These are phyloP conservation scores for Trilocha varians DNA, from an alignment of 2,888 invertebrate species.

Conservation along the genomic window DNA sequence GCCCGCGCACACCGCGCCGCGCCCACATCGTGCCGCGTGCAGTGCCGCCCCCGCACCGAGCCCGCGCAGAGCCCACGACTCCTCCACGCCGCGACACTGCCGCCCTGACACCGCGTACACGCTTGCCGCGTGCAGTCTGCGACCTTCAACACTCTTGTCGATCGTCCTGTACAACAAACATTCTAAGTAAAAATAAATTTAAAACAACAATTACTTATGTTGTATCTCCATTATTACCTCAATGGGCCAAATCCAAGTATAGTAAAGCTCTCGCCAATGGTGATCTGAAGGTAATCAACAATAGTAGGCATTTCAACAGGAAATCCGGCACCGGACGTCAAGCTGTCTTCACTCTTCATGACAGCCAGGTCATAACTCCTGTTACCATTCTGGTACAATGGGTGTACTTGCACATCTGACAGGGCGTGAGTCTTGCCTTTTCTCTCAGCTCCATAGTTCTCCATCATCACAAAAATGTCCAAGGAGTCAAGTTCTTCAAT, in stretches of 20 bases:
- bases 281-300: conserved; percentile 36
- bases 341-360: conserved; percentile 28
- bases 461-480: conserved; percentile 47
- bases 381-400: conserved; percentile 32
- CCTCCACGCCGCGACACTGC: conserved; percentile 17
- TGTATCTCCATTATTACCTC: conserved; percentile 25
- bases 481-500: conserved; percentile 48
- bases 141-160: conserved; percentile 15
- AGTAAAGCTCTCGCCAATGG: conserved; percentile 39
- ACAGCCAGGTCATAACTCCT: conserved; percentile 38
- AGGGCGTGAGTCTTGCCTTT: conserved; percentile 26
- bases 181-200: too few species aligned
- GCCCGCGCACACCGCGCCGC: conserved; percentile 26
- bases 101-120: conserved; percentile 16
- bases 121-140: conserved; percentile 22
- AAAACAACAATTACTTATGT: not conserved
- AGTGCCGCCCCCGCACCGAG: conserved; percentile 16
- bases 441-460: conserved; percentile 25
- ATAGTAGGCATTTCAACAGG: conserved; percentile 23
- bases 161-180: conserved; percentile 19
- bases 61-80: conserved; percentile 22
- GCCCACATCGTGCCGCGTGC: conserved; percentile 13
- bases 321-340: conserved; percentile 11
- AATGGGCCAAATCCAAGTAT: conserved; percentile 44
- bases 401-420: conserved; percentile 41